Evolutionary conservation across 1,140 invertebrate species (phyloP), one percentile per base, ranked within the genome.

Genomic region (Drosophila sturtevanti): DNA sequence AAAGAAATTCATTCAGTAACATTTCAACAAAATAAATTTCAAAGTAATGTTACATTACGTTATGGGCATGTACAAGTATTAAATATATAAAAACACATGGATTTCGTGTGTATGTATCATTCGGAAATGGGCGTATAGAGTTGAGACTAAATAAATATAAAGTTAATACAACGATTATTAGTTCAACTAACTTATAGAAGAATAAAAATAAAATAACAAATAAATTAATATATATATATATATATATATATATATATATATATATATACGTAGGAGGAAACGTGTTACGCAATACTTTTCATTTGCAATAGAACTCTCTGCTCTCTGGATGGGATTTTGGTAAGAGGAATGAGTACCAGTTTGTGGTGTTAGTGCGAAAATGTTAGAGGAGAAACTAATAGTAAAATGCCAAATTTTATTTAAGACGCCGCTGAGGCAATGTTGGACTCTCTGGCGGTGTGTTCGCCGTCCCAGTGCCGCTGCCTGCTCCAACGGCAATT

Each of bases 361-460:
- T 76, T 63, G 66, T 64, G 59, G 59, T 64, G 16, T 44, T 44
- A 18, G 41, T 44, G 41, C 41, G 16, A 44, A 16, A 14, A 10
- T 21, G 16, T 68, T 6, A 35, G 2, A 10, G 54, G 65, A 64
- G 63, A 67, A 71, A 71, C 60, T 55, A 48, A 66, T 67, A 63
- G 24, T 48, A 71, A 48, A 67, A 62, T 22, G 71, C 31, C 38
- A 72, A 59, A 72, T 58, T 65, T 82, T 91, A 91, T 81, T 91
- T 91, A 37, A 92, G 87, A 62, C 87, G 87, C 9, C 91, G 80
- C 44, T 82, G 67, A 2, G 91, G 90, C 63, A 92, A 77, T 48
- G 93, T 92, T 3, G 93, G 93, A 90, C 93, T 93, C 66, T 93
- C 93, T 2, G 93, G 93, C 4, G 93, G 93, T 37, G 93, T 93